Evolutionary conservation across 2,797 vertebrate genomes (phyloP).

Genomic region (Vireo griseus): DNA sequence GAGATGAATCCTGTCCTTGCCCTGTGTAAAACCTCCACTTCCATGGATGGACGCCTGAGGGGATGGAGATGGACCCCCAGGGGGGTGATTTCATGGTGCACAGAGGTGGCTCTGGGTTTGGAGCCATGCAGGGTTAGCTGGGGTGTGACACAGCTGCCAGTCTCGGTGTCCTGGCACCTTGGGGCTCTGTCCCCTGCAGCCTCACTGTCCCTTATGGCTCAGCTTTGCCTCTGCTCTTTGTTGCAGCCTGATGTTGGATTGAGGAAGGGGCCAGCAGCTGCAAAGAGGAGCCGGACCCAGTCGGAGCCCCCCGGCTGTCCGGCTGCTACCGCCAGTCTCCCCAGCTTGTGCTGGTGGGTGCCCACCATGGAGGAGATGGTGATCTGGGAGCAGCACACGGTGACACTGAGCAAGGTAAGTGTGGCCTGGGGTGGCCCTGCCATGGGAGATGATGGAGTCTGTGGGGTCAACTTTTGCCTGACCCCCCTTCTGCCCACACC

Average conservation of each 20-base stretch:
- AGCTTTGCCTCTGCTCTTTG: neutral
- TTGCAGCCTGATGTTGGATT: neutral
- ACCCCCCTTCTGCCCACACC: neutral
- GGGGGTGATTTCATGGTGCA: neutral
- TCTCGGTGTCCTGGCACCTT: rapidly evolving
- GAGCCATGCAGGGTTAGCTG: rapidly evolving
- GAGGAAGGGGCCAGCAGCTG: neutral
- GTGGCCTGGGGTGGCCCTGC: rapidly evolving
- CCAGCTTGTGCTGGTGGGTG: slow-evolving; percentile 61
- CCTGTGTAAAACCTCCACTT: rapidly evolving
- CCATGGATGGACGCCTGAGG: rapidly evolving
- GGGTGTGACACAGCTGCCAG: neutral
- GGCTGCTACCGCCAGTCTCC: rapidly evolving
- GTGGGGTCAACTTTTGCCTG: neutral
- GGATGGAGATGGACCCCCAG: neutral
- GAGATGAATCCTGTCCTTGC: neutral
- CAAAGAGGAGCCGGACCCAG: neutral
- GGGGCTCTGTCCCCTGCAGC: neutral
- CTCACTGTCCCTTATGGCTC: rapidly evolving
- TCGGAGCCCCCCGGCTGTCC: rapidly evolving
- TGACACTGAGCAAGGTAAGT: slow-evolving; percentile 86
- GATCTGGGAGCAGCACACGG: slow-evolving; percentile 96
- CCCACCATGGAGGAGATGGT: slow-evolving; percentile 90
- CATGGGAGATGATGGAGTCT: rapidly evolving
- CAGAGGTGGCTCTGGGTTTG: neutral